Evolutionary conservation across 1,140 invertebrate species (phyloP).

Genomic region (Palaemon carinicauda): DNA sequence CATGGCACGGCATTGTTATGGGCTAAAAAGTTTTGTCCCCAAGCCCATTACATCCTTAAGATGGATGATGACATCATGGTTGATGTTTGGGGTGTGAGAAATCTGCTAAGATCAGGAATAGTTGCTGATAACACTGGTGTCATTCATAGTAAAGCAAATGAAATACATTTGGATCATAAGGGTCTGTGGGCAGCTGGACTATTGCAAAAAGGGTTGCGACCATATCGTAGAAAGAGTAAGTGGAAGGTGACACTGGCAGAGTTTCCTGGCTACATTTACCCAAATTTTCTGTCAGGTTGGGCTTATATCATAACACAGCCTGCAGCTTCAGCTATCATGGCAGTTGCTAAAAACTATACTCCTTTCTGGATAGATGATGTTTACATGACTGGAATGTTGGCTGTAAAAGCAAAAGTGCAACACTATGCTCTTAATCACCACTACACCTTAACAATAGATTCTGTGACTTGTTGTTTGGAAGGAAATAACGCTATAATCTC

Average conservation of each 20-base stretch:
- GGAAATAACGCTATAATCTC: not conserved
- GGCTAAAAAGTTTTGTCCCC: conserved; percentile 73
- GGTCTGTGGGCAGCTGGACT: conserved; percentile 24
- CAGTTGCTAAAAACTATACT: conserved; percentile 64
- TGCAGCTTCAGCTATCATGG: conserved; percentile 66
- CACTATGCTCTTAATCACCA: conserved; percentile 31
- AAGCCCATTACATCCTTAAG: conserved; percentile 77
- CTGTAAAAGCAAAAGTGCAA: conserved; percentile 60
- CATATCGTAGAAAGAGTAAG: conserved; percentile 11
- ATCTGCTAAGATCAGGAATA: conserved; percentile 8
- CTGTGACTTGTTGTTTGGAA: conserved; percentile 20
- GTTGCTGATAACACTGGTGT: not conserved
- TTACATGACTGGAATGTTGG: conserved; percentile 78
- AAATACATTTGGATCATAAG: not conserved
- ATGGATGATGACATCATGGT: conserved; percentile 88
- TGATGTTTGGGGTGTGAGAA: conserved; percentile 69
- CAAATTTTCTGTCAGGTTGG: conserved; percentile 82
- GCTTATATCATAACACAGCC: conserved; percentile 77
- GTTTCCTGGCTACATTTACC: conserved; percentile 72
- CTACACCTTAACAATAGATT: not conserved
- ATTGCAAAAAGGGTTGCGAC: conserved; percentile 13
- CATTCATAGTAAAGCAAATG: not conserved
- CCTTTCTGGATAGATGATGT: conserved; percentile 90
- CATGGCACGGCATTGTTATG: conserved; percentile 86
- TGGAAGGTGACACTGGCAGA: conserved; percentile 67